Evolutionary conservation across 1,140 invertebrate genomes (phyloP).

Genomic region (Drosophila jambulina): DNA sequence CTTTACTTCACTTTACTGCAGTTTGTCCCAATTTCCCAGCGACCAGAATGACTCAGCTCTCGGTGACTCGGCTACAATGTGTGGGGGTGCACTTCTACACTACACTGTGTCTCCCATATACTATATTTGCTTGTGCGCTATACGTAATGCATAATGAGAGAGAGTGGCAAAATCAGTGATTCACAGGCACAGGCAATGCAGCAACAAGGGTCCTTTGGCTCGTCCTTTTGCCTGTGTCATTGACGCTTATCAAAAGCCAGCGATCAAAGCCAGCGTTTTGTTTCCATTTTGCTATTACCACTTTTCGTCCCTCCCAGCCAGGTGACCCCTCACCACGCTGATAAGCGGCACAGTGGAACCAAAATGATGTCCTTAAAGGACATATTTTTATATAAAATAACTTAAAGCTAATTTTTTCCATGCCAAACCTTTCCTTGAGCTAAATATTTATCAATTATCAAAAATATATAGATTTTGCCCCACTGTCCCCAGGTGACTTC

Average conservation of each 20-base stretch:
- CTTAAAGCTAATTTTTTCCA: no score
- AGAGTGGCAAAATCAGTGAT: constrained; percentile 30
- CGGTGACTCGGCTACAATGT: constrained; percentile 36
- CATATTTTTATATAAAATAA: not conserved
- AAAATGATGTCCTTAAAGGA: not conserved
- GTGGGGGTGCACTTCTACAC: not conserved
- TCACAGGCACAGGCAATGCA: constrained; percentile 21
- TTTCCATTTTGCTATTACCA: constrained; percentile 31
- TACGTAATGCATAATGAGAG: constrained; percentile 29
- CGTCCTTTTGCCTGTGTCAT: constrained; percentile 28
- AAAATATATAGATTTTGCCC: not conserved
- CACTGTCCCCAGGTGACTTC: constrained; percentile 2
- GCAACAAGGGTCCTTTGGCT: constrained; percentile 26
- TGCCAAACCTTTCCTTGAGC: no score
- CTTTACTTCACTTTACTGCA: not conserved
- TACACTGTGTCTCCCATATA: not conserved
- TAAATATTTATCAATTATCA: not conserved
- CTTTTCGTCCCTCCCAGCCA: no score
- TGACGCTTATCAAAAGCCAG: constrained; percentile 55
- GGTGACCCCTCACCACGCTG: not conserved
- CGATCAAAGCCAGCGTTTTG: constrained; percentile 54
- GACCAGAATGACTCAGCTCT: constrained; percentile 19
- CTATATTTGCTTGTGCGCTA: not conserved
- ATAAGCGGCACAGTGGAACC: constrained; percentile 1
- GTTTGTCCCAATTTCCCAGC: constrained; percentile 13